These are phyloP conservation scores for Drosophila bocqueti DNA, from an alignment of 1,140 invertebrate genomes.

Conservation along the genomic window DNA sequence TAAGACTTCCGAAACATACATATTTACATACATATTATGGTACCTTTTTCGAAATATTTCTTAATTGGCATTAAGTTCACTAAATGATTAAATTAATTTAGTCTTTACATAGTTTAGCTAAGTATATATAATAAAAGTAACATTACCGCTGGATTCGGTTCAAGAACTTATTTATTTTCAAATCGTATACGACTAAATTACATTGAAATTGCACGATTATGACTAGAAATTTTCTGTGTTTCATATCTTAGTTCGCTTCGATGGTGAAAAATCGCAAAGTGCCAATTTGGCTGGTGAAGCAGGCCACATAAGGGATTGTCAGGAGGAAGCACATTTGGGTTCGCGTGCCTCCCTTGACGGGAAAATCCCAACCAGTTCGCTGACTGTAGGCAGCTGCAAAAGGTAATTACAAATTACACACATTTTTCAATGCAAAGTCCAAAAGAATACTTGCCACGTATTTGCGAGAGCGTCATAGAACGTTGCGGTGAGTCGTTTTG, in stretches of 20 bases:
- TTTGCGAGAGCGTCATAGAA: slow-evolving; percentile 53
- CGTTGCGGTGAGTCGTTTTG: slow-evolving; percentile 40
- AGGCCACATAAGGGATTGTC: slow-evolving; percentile 49
- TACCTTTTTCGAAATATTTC: too few relatives aligned
- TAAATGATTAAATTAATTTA: too few relatives aligned
- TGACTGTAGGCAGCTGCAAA: slow-evolving; percentile 48
- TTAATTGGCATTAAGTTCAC: too few relatives aligned
- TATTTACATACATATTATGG: too few relatives aligned
- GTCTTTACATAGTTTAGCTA: too few relatives aligned
- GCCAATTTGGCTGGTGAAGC: slow-evolving; percentile 51
- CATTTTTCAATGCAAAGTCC: not conserved
- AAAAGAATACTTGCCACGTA: slow-evolving; percentile 53
- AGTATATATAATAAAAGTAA: too few relatives aligned
- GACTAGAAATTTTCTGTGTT: slow-evolving; percentile 2
- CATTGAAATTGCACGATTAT: slow-evolving; percentile 31
- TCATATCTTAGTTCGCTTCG: slow-evolving; percentile 11
- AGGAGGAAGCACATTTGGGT: slow-evolving; percentile 59
- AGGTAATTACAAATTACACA: not conserved
- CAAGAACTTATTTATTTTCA: not conserved
- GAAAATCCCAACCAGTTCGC: slow-evolving; percentile 50
- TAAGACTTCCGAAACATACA: not conserved
- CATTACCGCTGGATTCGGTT: too few relatives aligned
- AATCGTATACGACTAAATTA: not conserved
- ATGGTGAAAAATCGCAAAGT: slow-evolving; percentile 52
- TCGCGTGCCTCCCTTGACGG: slow-evolving; percentile 49